Conservation (phyloP, 2,888 invertebrate genomes). For the Pecten maximus region DNA sequence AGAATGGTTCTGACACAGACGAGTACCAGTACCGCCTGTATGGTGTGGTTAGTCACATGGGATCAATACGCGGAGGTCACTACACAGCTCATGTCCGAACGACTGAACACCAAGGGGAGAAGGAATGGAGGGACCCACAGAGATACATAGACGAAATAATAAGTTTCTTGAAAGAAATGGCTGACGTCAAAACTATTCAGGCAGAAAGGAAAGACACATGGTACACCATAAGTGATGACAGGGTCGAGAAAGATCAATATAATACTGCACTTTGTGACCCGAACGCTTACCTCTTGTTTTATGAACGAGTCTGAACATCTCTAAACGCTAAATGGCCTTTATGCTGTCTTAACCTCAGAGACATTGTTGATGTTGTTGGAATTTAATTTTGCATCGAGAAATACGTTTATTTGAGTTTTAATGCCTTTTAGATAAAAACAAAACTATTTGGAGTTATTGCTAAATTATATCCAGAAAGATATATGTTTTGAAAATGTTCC, state of each 20-base stretch:
- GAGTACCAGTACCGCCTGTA: background rate
- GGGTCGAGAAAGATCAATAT: background rate
- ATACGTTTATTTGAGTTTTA: no score
- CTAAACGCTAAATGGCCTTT: no score
- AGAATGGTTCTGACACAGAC: background rate
- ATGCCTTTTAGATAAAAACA: no score
- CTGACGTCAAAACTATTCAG: no score
- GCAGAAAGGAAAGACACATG: background rate
- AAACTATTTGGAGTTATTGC: no score
- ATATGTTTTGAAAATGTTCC: no score
- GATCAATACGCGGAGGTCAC: background rate
- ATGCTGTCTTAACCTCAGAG: no score
- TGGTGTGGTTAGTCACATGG: background rate
- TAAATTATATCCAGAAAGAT: no score
- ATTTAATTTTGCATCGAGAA: no score
- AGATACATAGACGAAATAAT: background rate
- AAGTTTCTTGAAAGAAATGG: background rate
- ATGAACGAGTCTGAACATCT: background rate
- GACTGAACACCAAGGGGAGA: background rate
- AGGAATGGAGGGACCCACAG: background rate
- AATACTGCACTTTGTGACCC: background rate
- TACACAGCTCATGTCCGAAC: background rate
- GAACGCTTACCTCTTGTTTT: background rate
- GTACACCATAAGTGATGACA: background rate
- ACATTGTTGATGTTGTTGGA: no score